Conservation (phyloP, 2,888 invertebrate genomes). For the Phania funesta region DNA sequence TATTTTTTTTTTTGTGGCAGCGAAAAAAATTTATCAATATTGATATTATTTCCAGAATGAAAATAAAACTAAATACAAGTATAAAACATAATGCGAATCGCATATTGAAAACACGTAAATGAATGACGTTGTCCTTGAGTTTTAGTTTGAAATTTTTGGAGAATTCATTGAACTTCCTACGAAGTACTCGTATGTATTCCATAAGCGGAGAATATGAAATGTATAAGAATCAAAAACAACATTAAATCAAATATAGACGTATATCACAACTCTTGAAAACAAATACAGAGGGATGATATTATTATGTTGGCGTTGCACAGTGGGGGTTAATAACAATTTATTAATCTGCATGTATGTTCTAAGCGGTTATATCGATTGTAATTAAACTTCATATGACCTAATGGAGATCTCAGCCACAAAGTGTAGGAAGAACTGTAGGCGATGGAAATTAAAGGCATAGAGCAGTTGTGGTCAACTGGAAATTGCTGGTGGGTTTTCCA, state of each 20-base stretch:
- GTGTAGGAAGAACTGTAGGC: no score
- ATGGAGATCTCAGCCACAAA: no score
- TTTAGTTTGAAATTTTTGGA: conserved; percentile 75
- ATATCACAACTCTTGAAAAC: neutral
- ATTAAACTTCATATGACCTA: no score
- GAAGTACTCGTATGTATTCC: conserved; percentile 22
- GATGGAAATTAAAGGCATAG: no score
- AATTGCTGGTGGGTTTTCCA: no score
- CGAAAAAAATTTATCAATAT: no score
- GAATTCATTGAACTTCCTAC: conserved; percentile 75
- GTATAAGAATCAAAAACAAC: conserved; percentile 18
- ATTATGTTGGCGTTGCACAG: conserved; percentile 23
- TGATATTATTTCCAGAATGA: no score
- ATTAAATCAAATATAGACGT: neutral
- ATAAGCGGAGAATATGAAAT: conserved; percentile 12
- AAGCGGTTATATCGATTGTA: no score
- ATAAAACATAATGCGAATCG: conserved; percentile 52
- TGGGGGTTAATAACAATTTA: no score
- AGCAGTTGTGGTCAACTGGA: no score
- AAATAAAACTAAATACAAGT: neutral
- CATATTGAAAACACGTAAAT: conserved; percentile 57
- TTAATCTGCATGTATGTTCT: no score
- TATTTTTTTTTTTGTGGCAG: no score
- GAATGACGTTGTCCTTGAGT: conserved; percentile 74
- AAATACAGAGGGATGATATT: conserved; percentile 7